phyloP scores from a whole-genome alignment of 2,113 vertebrate genomes.

The Gavialis gangeticus region DNA sequence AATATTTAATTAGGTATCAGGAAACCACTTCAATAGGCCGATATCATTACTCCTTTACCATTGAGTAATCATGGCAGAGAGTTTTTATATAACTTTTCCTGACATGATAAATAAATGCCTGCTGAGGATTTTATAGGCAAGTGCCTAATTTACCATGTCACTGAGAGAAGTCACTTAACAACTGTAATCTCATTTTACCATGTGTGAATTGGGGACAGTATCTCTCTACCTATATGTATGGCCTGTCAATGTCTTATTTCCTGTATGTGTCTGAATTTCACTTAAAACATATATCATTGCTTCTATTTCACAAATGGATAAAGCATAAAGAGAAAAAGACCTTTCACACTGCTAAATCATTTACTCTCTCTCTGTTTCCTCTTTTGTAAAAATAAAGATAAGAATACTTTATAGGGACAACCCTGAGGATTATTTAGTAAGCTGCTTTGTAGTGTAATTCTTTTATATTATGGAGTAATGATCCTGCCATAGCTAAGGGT shows the following conservation, averaged over 20 bases:
- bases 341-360: background rate
- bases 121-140: background rate
- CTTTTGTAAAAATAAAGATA: constrained; percentile 34
- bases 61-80: background rate
- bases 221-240: background rate
- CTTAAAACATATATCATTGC: constrained; percentile 10
- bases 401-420: constrained; percentile 27
- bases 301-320: constrained; percentile 20
- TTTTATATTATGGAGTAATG: background rate
- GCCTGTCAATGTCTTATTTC: constrained; percentile 21
- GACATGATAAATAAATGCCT: background rate
- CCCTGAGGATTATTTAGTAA: constrained; percentile 36
- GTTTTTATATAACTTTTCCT: constrained; percentile 2
- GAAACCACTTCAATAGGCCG: background rate
- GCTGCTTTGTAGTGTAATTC: background rate
- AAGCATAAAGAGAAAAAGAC: constrained; percentile 1
- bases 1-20: background rate
- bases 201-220: background rate
- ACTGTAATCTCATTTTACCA: background rate
- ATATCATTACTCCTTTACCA: background rate
- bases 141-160: constrained; percentile 3
- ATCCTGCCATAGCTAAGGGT: background rate
- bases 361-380: constrained; percentile 2
- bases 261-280: background rate
- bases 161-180: background rate